Evolutionary conservation across 2,113 vertebrate genomes (phyloP), one percentile per base, ranked within the genome.

Genomic region (Thinocorus orbignyianus): DNA sequence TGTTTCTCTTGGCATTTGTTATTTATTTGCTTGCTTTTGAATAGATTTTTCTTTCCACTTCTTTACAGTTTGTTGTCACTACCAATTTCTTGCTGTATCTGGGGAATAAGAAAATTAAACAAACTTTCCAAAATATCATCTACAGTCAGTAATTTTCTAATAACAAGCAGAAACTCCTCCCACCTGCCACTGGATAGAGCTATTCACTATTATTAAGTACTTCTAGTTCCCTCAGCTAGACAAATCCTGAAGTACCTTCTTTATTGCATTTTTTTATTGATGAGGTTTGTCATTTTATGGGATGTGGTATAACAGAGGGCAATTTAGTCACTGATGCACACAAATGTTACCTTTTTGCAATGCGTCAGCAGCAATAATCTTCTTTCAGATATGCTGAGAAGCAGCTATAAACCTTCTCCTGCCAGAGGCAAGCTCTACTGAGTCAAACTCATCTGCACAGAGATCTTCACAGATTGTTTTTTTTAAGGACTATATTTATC

Each of bases 241-340:
- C 69, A 95, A 91, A 93, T 96, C 92, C 88, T 61, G 13, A 81
- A 95, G 88, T 16, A 84, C 48, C n/a, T 91, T 46, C 70, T 94
- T 90, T 92, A 96, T 58, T 85, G 73, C 83, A 28, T 49, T 68
- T 95, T 96, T 95, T 95, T 95, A 97, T 95, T 96, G 97, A 95
- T 93, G 91, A 94, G 49, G 81, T 95, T 95, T 97, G 97, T 93
- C 95, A 92, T 92, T 97, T 97, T 94, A 97, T 68, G 95, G 77
- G 78, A 94, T 94, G 91, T 69, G 66, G 78, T 89, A 91, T 95
- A 95, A 97, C 81, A 91, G 95, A 94, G 90, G 76, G 89, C 92
- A 97, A 94, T 97, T 97, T 97, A 97, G 86, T 66, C 95, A 96
- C n/a, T 93, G 94, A 95, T 95, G 96, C 94, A 94, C 92, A 92